Evolutionary conservation across 2,888 invertebrate species (phyloP).

Genomic region (Limnephilus rhombicus): DNA sequence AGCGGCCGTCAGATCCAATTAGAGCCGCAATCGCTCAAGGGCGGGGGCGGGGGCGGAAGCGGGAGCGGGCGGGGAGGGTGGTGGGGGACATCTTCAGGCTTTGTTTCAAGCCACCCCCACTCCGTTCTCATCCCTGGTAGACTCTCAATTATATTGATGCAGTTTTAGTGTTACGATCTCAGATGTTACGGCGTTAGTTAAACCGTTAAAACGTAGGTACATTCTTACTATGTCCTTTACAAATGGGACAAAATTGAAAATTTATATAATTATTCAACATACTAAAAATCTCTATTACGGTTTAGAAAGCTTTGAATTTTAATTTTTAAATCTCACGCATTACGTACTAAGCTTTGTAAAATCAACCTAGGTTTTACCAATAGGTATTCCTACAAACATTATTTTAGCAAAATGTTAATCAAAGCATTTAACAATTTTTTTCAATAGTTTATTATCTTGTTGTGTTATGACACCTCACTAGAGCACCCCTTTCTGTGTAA

Average conservation of each 20-base stretch:
- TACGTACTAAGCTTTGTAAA: too few species aligned
- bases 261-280: too few species aligned
- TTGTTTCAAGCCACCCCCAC: slow-evolving; percentile 66
- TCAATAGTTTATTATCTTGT: too few species aligned
- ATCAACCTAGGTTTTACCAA: too few species aligned
- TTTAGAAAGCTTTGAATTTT: too few species aligned
- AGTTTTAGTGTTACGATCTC: slow-evolving; percentile 53
- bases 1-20: slow-evolving; percentile 79
- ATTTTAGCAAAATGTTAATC: too few species aligned
- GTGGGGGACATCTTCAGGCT: slow-evolving; percentile 70
- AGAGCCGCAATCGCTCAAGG: slow-evolving; percentile 79
- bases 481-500: too few species aligned
- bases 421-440: too few species aligned
- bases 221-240: background rate
- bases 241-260: background rate
- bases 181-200: background rate
- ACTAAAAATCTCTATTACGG: too few species aligned
- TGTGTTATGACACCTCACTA: too few species aligned
- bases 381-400: too few species aligned
- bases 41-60: slow-evolving; percentile 69
- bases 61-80: slow-evolving; percentile 74
- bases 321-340: too few species aligned
- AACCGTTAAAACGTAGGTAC: background rate
- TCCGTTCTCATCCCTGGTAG: slow-evolving; percentile 12
- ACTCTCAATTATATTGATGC: slow-evolving; percentile 64